These are phyloP conservation scores for Styela clava DNA, from an alignment of 23 tunicate genomes.

Conservation along the genomic window DNA sequence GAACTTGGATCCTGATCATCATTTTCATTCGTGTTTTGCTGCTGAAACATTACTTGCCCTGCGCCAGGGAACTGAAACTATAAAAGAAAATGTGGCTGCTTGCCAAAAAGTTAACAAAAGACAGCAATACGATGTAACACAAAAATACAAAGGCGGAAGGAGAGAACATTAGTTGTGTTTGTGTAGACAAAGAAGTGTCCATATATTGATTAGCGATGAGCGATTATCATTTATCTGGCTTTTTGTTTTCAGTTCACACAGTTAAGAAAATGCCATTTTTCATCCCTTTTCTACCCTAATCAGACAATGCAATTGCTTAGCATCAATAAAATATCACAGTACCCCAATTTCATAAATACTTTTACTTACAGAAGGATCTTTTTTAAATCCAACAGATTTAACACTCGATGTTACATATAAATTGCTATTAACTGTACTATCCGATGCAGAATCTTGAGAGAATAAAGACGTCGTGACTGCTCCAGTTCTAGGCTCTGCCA, in stretches of 20 bases:
- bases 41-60: slow-evolving; percentile 49
- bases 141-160: too few species aligned
- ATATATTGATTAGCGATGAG: too few species aligned
- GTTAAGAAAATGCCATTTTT: too few species aligned
- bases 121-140: too few species aligned
- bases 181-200: too few species aligned
- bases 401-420: not conserved
- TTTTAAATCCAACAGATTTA: slow-evolving; percentile 52
- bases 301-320: too few species aligned
- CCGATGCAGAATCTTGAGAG: not conserved
- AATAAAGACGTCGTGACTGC: not conserved
- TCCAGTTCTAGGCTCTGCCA: not conserved
- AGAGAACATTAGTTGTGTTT: too few species aligned
- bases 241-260: too few species aligned
- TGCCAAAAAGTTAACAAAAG: too few species aligned
- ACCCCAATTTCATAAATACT: too few species aligned
- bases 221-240: too few species aligned
- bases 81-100: slow-evolving; percentile 27
- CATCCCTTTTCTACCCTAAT: slow-evolving; percentile 36
- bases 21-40: not conserved
- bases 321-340: too few species aligned
- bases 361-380: slow-evolving; percentile 73
- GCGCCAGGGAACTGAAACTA: slow-evolving; percentile 76
- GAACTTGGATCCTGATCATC: slow-evolving; percentile 40
- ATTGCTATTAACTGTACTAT: not conserved